A percentile compares a stretch with the other conserved stretches of the same genome.
Evolutionary conservation across 2,113 vertebrate species (phyloP).

Genomic region (Reinhardtius hippoglossoides): DNA sequence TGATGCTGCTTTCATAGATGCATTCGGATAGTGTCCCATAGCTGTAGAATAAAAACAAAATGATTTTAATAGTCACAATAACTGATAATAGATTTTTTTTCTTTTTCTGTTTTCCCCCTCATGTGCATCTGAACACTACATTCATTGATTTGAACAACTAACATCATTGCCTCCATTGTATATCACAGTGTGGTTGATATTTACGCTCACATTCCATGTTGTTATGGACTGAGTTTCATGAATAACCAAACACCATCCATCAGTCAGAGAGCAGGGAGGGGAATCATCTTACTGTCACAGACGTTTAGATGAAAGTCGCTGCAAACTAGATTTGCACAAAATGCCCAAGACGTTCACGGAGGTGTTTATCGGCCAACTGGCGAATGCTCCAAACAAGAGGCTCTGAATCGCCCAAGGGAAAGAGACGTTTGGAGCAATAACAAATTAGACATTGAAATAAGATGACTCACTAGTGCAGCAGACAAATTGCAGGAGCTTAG

Average conservation of each 20-base stretch:
- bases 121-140: constrained; percentile 2
- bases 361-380: constrained; percentile 70
- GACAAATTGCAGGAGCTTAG: constrained; percentile 76
- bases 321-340: constrained; percentile 52
- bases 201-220: constrained; percentile 38
- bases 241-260: constrained; percentile 57
- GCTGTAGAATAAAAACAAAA: background rate
- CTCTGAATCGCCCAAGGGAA: constrained; percentile 65
- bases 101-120: background rate
- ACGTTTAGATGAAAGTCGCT: constrained; percentile 48
- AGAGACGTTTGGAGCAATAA: constrained; percentile 76
- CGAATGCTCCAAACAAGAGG: constrained; percentile 63
- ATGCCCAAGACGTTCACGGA: constrained; percentile 57
- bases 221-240: constrained; percentile 35
- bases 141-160: constrained; percentile 21
- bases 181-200: constrained; percentile 27
- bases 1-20: background rate
- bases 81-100: background rate
- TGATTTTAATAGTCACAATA: background rate
- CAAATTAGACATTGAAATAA: constrained; percentile 83
- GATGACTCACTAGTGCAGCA: constrained; percentile 78
- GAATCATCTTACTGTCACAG: constrained; percentile 40
- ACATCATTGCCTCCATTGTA: constrained; percentile 19
- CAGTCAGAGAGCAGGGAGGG: constrained; percentile 32
- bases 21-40: background rate